Evolutionary conservation across 2,888 invertebrate species (phyloP).

Genomic region (Cheilosia pagana): DNA sequence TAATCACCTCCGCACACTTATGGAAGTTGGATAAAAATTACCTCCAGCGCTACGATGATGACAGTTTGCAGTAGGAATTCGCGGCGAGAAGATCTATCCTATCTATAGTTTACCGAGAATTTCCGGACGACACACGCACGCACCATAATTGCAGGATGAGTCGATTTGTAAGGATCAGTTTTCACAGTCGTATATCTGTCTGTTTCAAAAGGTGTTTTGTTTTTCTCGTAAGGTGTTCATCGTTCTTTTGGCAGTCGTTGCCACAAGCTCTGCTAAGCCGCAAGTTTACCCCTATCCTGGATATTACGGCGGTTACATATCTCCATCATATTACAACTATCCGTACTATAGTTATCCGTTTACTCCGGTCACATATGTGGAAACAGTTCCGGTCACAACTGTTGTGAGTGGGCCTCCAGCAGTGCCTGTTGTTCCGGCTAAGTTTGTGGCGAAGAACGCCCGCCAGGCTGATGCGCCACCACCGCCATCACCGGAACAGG

Average conservation of each 20-base stretch:
- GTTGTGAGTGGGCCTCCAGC: constrained; percentile 29
- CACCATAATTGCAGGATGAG: constrained; percentile 61
- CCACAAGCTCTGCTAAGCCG: constrained; percentile 59
- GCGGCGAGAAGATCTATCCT: constrained; percentile 51
- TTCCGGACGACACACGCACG: constrained; percentile 2
- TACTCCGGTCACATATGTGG: constrained; percentile 65
- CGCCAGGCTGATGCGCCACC: constrained; percentile 4
- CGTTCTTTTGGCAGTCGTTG: constrained; percentile 62
- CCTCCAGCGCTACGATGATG: constrained; percentile 40
- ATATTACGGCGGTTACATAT: constrained; percentile 39
- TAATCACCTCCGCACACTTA: constrained; percentile 23
- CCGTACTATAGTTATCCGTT: constrained; percentile 57
- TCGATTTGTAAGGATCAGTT: constrained; percentile 57
- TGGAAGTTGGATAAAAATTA: constrained; percentile 63
- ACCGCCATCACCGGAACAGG: constrained; percentile 10
- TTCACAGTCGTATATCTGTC: no score
- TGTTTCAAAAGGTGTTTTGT: background rate
- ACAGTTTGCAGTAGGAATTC: constrained; percentile 64
- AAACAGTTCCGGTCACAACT: constrained; percentile 44
- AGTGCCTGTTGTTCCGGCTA: constrained; percentile 52
- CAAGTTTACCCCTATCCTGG: constrained; percentile 41
- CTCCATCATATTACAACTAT: constrained; percentile 38
- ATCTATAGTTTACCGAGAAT: constrained; percentile 47
- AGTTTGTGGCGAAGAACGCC: constrained; percentile 36
- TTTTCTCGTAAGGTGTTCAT: constrained; percentile 36